Percentiles rank a stretch among this genome's conserved stretches.
Evolutionary conservation across 2,113 vertebrate species (phyloP).

Genomic region (Lutjanus erythropterus): DNA sequence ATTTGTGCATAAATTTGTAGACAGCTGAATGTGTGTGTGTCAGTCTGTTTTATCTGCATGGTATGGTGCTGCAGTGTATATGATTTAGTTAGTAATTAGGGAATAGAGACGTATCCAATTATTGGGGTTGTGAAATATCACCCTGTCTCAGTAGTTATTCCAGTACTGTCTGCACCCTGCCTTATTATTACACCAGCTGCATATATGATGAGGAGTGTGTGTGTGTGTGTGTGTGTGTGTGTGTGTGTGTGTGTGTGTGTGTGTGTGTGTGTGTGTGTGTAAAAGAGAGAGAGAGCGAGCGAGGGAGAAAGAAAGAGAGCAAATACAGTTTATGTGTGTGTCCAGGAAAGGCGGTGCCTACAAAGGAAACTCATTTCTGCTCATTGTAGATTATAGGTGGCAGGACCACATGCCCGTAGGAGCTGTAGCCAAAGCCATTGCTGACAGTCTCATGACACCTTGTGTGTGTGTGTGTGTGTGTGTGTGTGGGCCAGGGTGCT

Average conservation of each 20-base stretch:
- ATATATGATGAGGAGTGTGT: slow-evolving; percentile 60
- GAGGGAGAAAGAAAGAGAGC: neutral
- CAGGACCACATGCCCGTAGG: slow-evolving; percentile 56
- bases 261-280: neutral
- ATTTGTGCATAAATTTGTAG: slow-evolving; percentile 36
- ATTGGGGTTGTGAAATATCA: slow-evolving; percentile 79
- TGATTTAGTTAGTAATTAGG: slow-evolving; percentile 80
- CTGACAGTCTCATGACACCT: slow-evolving; percentile 57
- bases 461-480: slow-evolving; percentile 1
- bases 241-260: neutral
- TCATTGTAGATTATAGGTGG: slow-evolving; percentile 67
- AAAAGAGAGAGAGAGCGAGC: neutral
- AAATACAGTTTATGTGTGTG: slow-evolving; percentile 39
- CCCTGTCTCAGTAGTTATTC: slow-evolving; percentile 72
- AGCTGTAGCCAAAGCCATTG: slow-evolving; percentile 52
- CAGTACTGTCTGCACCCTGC: slow-evolving; percentile 66
- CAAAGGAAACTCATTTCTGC: slow-evolving; percentile 67
- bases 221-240: slow-evolving; percentile 2
- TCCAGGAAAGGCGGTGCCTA: slow-evolving; percentile 39
- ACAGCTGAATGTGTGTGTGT: slow-evolving; percentile 17
- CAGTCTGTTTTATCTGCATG: slow-evolving; percentile 49
- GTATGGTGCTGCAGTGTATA: slow-evolving; percentile 39
- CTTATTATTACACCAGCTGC: slow-evolving; percentile 68
- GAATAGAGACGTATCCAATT: slow-evolving; percentile 77
- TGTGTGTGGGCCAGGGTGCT: neutral